Base-by-base conservation (phyloP, 2,888 invertebrate genomes). In the Bedellia somnulentella region DNA sequence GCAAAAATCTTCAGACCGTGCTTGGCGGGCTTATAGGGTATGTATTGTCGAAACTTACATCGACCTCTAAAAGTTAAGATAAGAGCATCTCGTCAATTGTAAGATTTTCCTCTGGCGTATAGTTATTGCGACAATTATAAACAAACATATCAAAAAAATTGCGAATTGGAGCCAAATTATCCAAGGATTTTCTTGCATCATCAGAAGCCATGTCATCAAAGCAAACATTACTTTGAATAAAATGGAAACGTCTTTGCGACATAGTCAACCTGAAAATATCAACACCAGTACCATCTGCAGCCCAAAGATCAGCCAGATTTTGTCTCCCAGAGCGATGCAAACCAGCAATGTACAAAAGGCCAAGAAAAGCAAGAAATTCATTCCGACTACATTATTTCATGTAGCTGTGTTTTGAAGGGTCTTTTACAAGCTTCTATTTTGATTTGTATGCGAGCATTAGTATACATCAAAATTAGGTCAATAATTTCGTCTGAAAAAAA, bases 211-310 rank as follows among this genome's bases (percentile, higher is more conserved):
- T 35, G 24, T 45, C 39, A 35, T 44, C 42, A 33, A 44, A 45
- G 5, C 40, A 26, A 5, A 43, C 4, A 31, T 27, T 23, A 14
- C 32, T 43, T 35, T 40, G 37, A 1, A 44, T 5, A 24, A 44
- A 41, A 5, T 40, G 8, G 28, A 43, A 44, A 22, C 41, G 11
- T 24, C 38, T 35, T 17, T 32, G 26, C 5, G 41, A 37, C 43
- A 43, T 45, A 1, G 40, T 38, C 2, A 33, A 25, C 1, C 41
- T 27, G 38, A 44, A 45, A 16, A 44, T 40, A n/a, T 44, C 42
- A 11, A 43, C 38, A 5, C 42, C 43, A 13, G 45, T 43, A 4
- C 43, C 42, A 39, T 43, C 44, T 3, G 35, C 36, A 11, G 30
- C 5, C 38, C 42, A 43, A 9, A 43, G 31, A 33, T 42, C 42